Conservation (phyloP, 2,113 vertebrate genomes). For the Oncorhynchus masou region DNA sequence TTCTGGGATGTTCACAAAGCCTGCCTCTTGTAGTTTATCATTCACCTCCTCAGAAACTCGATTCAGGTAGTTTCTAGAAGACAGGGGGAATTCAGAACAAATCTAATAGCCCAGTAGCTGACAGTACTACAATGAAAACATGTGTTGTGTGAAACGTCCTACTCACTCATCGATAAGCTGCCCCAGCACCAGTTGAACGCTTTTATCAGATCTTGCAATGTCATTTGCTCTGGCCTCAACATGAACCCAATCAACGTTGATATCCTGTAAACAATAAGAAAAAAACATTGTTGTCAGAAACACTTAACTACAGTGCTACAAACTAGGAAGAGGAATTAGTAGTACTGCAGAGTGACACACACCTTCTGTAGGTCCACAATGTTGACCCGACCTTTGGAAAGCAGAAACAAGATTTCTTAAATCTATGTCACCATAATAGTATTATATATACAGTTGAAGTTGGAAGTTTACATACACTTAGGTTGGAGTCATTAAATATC, state of each 20-base stretch:
- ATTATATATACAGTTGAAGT: constrained; percentile 16
- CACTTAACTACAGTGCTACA: background rate
- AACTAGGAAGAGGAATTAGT: background rate
- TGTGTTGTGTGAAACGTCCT: background rate
- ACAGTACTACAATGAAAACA: background rate
- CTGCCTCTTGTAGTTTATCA: constrained; percentile 93
- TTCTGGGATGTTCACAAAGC: constrained; percentile 88
- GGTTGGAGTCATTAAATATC: too few relatives aligned
- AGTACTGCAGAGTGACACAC: constrained; percentile 17
- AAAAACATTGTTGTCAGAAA: background rate
- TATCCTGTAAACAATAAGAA: constrained; percentile 69
- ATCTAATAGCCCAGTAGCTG: background rate
- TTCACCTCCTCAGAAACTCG: constrained; percentile 93
- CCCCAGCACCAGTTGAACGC: constrained; percentile 85
- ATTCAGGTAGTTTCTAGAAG: constrained; percentile 83
- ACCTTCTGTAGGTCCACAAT: constrained; percentile 97
- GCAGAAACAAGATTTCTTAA: background rate
- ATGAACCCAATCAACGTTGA: constrained; percentile 93
- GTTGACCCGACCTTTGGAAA: constrained; percentile 88
- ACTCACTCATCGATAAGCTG: constrained; percentile 95
- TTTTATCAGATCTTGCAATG: constrained; percentile 84
- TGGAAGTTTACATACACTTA: too few relatives aligned
- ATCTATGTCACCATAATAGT: too few relatives aligned
- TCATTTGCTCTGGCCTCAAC: constrained; percentile 89
- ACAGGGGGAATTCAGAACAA: background rate